Conservation (phyloP, 2,113 vertebrate genomes). For the human region DNA sequence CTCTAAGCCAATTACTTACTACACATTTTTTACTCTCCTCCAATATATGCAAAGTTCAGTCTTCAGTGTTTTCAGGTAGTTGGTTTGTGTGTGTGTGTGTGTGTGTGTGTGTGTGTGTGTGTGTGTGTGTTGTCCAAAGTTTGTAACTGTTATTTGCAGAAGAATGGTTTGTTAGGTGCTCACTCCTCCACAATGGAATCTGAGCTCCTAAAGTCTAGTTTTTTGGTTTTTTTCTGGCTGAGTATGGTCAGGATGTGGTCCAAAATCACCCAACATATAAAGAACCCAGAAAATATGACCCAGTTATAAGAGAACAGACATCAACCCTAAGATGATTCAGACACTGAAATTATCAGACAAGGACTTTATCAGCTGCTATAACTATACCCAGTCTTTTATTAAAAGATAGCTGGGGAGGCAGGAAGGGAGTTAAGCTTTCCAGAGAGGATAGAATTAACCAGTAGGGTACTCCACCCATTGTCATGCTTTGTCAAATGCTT, state of each 20-base stretch:
- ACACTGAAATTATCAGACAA: not conserved
- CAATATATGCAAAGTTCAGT: too few relatives aligned
- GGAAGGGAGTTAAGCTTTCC: not conserved
- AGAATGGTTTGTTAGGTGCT: too few relatives aligned
- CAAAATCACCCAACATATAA: slow-evolving; percentile 26
- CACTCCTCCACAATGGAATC: too few relatives aligned
- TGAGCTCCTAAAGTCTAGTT: too few relatives aligned
- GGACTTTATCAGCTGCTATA: not conserved
- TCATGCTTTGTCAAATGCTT: not conserved
- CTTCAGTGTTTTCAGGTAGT: too few relatives aligned
- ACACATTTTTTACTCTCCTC: too few relatives aligned
- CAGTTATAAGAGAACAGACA: slow-evolving; percentile 30
- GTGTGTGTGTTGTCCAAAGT: too few relatives aligned
- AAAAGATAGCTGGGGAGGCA: not conserved
- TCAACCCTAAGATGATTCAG: not conserved
- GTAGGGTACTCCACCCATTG: not conserved
- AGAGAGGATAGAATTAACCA: slow-evolving; percentile 8
- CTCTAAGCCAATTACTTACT: too few relatives aligned
- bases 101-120: too few relatives aligned
- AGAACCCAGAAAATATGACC: slow-evolving; percentile 21
- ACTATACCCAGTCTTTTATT: not conserved
- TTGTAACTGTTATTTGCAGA: too few relatives aligned
- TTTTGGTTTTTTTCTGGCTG: too few relatives aligned
- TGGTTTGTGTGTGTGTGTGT: too few relatives aligned
- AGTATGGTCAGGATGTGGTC: not conserved